Evolutionary conservation across 2,113 vertebrate genomes (phyloP).

Genomic region (Neolamprologus variostigma): DNA sequence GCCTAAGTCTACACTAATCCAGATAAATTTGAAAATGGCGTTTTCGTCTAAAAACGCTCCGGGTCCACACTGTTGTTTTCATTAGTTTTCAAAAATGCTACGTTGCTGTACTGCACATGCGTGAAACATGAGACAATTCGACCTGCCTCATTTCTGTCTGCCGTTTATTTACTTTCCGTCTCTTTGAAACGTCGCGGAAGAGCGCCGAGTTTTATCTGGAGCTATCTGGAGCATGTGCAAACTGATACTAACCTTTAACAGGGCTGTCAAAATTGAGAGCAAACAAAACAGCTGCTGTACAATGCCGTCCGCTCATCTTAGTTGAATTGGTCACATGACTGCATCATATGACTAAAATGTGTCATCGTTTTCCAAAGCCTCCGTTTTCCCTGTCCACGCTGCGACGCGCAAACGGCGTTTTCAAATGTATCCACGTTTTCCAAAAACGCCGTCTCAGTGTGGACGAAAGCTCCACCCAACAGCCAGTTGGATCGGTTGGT

Average conservation of each 20-base stretch:
- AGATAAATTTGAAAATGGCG: background rate
- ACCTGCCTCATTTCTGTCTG: accelerated
- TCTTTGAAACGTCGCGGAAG: accelerated
- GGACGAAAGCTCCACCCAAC: background rate
- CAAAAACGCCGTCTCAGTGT: background rate
- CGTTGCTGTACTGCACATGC: accelerated
- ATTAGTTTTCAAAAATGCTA: accelerated
- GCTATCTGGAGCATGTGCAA: background rate
- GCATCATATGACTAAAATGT: background rate
- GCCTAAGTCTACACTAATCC: background rate
- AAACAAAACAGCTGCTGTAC: background rate
- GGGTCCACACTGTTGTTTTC: background rate
- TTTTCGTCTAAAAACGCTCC: background rate
- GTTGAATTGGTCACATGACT: background rate
- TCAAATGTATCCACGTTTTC: background rate
- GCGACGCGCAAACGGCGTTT: accelerated
- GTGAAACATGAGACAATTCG: accelerated
- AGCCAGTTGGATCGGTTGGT: background rate
- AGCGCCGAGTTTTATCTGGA: accelerated
- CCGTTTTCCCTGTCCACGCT: accelerated
- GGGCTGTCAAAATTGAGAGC: background rate
- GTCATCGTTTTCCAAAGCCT: background rate
- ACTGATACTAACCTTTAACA: background rate
- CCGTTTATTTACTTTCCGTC: accelerated
- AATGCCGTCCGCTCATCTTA: background rate